These are phyloP conservation scores for Polietes domitor DNA, from an alignment of 2,888 invertebrate species.

Conservation along the genomic window DNA sequence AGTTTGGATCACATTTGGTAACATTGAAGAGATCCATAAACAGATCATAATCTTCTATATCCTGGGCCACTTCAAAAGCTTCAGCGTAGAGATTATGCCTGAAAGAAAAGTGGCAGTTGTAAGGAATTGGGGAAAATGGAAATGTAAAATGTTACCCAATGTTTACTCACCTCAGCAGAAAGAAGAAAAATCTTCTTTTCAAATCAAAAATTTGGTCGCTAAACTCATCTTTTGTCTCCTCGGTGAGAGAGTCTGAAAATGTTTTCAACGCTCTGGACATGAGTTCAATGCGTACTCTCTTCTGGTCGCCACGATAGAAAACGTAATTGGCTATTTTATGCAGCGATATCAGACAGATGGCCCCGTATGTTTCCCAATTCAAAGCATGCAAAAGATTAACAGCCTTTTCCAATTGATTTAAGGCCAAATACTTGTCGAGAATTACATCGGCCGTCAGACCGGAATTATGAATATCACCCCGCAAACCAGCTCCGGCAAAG, in stretches of 20 bases:
- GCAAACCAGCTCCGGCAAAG: conserved; percentile 81
- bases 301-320: conserved; percentile 78
- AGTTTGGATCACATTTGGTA: conserved; percentile 84
- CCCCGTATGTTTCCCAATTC: conserved; percentile 91
- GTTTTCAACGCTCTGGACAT: conserved; percentile 91
- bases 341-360: conserved; percentile 87
- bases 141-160: neutral
- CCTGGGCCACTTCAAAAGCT: conserved; percentile 92
- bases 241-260: conserved; percentile 87
- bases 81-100: conserved; percentile 82
- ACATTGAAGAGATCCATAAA: conserved; percentile 92
- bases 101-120: conserved; percentile 4
- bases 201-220: conserved; percentile 90
- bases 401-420: conserved; percentile 86
- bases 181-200: conserved; percentile 93
- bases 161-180: conserved; percentile 86
- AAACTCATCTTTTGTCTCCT: conserved; percentile 87
- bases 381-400: conserved; percentile 85
- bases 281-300: conserved; percentile 80
- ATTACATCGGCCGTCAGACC: conserved; percentile 84
- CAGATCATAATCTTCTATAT: conserved; percentile 92
- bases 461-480: conserved; percentile 80
- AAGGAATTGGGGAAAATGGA: conserved; percentile 4
- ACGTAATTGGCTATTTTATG: conserved; percentile 87
- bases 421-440: conserved; percentile 85